These are phyloP conservation scores for Acrocephalus scirpaceus DNA, from an alignment of 2,797 vertebrate genomes.

Conservation along the genomic window DNA sequence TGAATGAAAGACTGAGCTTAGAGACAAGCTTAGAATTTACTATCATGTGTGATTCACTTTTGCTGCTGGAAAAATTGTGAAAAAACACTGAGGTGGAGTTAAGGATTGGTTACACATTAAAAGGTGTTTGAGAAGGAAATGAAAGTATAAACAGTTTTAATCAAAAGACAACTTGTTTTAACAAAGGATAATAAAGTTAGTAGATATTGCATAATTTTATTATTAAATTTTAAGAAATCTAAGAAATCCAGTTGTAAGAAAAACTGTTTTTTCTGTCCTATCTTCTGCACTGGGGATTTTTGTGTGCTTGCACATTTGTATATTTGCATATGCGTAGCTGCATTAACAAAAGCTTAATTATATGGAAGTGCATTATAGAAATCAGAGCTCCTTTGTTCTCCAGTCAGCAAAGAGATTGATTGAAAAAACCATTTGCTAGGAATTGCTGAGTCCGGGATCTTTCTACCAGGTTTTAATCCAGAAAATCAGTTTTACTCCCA, in stretches of 20 bases:
- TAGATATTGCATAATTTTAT: neutral
- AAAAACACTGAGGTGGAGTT: neutral
- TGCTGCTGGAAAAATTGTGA: neutral
- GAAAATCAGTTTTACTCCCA: neutral
- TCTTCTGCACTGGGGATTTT: neutral
- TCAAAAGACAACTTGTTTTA: neutral
- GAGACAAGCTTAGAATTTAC: neutral
- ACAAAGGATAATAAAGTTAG: neutral
- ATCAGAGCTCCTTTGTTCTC: neutral
- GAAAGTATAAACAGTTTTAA: neutral
- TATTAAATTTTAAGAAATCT: neutral
- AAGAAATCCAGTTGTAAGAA: neutral
- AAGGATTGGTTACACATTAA: neutral
- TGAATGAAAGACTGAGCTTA: neutral
- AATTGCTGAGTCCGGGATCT: neutral
- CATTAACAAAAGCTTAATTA: rapidly evolving
- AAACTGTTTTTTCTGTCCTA: rapidly evolving
- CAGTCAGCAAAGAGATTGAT: neutral
- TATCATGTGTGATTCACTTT: neutral
- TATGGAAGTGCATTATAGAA: neutral
- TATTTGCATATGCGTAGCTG: neutral
- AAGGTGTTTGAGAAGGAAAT: neutral
- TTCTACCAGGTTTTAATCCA: neutral
- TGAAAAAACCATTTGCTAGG: neutral
- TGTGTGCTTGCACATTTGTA: neutral